Base-by-base conservation (phyloP, 2,113 vertebrate genomes). In the human region DNA sequence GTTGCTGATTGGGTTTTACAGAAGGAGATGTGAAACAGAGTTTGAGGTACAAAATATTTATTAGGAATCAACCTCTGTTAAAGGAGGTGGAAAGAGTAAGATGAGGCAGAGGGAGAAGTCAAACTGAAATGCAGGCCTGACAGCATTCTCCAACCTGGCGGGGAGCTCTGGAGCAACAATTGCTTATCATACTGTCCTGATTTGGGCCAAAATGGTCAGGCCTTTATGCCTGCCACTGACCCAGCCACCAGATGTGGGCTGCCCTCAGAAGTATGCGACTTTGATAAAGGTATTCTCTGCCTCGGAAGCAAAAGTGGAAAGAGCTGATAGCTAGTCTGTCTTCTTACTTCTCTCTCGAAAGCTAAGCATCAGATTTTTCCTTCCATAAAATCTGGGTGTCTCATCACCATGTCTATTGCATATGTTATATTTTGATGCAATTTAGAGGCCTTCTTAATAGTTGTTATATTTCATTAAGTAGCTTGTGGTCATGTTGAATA, bases 401-500 rank as follows among this genome's bases (percentile, higher is more conserved):
- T 92, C 12, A 83, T 38, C n/a, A 87, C 43, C n/a, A 57, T 64
- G 30, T 89, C 52, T 87, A 68, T 45, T 18, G 83, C 16, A 83
- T 94, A 73, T 94, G 52, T 25, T 96, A 40, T 48, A 64, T 48
- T 87, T 96, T 43, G 57, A 57, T 68, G 12, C 22, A 93, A 70
- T 73, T 75, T 83, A 92, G 72, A 96, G 38, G 30, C 11, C 20
- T 92, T 93, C 20, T 30, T 22, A 91, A 30, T 18, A 90, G 40
- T 90, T 85, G 17, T 23, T 48, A 1, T 86, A 80, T 66, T 92
- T 92, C 59, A 95, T 55, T 87, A 92, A 89, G 35, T 81, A 90
- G 40, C 55, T 97, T 95, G 76, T 93, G 50, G 50, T 94, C 23
- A 72, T 84, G 17, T 52, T 92, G 57, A 92, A 92, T 94, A 80